A percentile compares a stretch with the other conserved stretches of the same genome.
Evolutionary conservation across 2,797 vertebrate species (phyloP).

Genomic region (Myiotriccus ornatus): DNA sequence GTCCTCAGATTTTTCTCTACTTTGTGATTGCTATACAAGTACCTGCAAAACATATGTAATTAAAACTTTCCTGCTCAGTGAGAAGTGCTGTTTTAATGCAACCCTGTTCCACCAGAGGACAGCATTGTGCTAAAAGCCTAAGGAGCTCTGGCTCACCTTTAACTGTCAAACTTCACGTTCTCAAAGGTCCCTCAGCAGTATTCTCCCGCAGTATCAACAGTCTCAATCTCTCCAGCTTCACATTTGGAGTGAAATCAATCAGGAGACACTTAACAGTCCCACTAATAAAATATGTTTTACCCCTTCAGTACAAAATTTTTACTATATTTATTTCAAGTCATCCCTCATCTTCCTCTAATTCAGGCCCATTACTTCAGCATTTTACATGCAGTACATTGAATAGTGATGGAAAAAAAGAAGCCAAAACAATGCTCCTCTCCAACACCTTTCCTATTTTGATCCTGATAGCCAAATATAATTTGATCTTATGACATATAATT

Average conservation of each 20-base stretch:
- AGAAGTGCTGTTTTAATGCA: background rate
- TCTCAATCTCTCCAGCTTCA: background rate
- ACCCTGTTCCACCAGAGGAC: constrained; percentile 21
- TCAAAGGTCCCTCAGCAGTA: background rate
- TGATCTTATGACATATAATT: background rate
- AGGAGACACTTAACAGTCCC: background rate
- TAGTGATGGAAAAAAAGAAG: background rate
- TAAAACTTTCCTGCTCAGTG: background rate
- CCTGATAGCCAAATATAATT: background rate
- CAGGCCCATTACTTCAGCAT: background rate
- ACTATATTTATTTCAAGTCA: background rate
- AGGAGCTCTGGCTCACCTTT: background rate
- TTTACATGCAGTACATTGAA: background rate
- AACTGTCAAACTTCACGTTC: background rate
- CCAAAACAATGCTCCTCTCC: rapidly evolving
- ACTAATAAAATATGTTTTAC: background rate
- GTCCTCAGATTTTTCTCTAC: background rate
- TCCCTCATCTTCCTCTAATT: background rate
- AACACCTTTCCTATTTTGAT: background rate
- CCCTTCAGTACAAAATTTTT: background rate
- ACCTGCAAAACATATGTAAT: background rate
- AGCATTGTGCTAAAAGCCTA: background rate
- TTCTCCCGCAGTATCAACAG: background rate
- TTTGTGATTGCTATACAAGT: background rate
- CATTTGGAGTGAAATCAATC: background rate